phyloP scores from a whole-genome alignment of 2,797 vertebrate genomes.

The Mus spretus region DNA sequence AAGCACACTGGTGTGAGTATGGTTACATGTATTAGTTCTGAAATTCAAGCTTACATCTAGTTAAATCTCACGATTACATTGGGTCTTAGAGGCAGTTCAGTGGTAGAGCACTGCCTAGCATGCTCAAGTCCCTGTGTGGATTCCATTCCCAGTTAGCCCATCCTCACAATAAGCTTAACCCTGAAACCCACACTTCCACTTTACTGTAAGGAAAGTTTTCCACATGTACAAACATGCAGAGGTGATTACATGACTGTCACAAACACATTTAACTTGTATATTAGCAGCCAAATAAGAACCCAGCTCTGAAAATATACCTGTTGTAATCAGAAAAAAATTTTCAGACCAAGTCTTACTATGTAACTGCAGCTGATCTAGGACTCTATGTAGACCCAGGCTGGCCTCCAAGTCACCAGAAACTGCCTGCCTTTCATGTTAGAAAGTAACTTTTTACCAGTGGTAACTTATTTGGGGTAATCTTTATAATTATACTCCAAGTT shows the following conservation, averaged over 20 bases:
- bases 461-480: not conserved
- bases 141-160: not conserved
- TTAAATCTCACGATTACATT: conserved; percentile 41
- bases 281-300: not conserved
- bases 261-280: not conserved
- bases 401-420: not conserved
- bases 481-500: conserved; percentile 8
- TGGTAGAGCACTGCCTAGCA: not conserved
- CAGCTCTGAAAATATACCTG: not conserved
- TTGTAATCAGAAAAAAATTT: not conserved
- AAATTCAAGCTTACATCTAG: not conserved
- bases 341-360: not conserved
- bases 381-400: not conserved
- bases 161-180: not conserved
- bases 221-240: not conserved
- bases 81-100: not conserved
- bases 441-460: conserved; percentile 5
- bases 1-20: not conserved
- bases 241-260: not conserved
- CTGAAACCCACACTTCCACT: not conserved
- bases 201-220: conserved; percentile 25
- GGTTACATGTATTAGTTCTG: not conserved
- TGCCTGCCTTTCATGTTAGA: not conserved
- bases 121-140: not conserved
- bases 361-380: not conserved